phyloP scores from a whole-genome alignment of 2,113 vertebrate genomes.

The Cygnus atratus region DNA sequence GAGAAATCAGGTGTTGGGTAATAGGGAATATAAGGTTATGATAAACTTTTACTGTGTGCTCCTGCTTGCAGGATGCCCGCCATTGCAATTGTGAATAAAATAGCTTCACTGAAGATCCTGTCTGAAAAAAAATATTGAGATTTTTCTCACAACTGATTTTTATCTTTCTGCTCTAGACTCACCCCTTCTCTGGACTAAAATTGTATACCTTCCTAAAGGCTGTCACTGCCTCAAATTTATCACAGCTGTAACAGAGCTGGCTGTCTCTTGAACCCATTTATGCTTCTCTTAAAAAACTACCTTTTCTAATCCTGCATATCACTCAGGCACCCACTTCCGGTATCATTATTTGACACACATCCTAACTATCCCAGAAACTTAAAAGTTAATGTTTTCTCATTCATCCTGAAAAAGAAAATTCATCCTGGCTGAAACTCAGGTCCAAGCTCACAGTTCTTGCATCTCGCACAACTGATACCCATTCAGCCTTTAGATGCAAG shows the following conservation, averaged over 20 bases:
- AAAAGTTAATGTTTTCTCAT: neutral
- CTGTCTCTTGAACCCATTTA: neutral
- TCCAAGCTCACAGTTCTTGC: neutral
- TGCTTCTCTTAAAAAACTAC: neutral
- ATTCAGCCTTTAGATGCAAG: neutral
- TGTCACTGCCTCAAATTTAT: neutral
- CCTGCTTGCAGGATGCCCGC: too few species aligned
- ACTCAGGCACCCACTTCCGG: neutral
- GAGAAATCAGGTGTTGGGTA: too few species aligned
- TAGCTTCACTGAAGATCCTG: too few species aligned
- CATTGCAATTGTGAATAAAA: too few species aligned
- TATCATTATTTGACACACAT: neutral
- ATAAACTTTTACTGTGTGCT: too few species aligned
- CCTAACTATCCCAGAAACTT: neutral
- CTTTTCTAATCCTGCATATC: neutral
- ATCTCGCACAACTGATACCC: fast-evolving
- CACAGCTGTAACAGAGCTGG: neutral
- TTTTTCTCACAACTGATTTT: too few species aligned
- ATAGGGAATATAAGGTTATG: too few species aligned
- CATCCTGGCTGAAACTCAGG: neutral
- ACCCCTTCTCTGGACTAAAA: neutral
- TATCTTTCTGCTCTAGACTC: neutral
- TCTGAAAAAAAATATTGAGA: too few species aligned
- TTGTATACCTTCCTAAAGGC: neutral
- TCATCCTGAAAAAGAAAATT: neutral